Evolutionary conservation across 2,888 invertebrate species (phyloP).

Genomic region (Hirtodrosophila histrioides): DNA sequence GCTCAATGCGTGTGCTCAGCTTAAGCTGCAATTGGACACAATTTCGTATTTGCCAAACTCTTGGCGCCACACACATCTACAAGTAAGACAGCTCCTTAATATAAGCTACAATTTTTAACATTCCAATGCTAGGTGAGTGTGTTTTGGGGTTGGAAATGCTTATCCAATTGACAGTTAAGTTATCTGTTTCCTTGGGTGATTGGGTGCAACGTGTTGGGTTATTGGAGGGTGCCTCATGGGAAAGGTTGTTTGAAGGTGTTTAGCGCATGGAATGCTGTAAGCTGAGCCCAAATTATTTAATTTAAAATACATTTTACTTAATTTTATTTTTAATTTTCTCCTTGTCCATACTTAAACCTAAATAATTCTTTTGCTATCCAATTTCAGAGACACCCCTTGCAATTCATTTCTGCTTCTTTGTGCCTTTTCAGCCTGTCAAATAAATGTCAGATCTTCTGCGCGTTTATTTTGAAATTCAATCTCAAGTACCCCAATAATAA

Average conservation of each 20-base stretch:
- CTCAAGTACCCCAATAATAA: constrained; percentile 33
- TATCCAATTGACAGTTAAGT: constrained; percentile 46
- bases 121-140: constrained; percentile 10
- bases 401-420: not conserved
- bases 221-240: not conserved
- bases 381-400: constrained; percentile 10
- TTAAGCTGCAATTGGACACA: constrained; percentile 45
- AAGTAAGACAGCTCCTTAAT: constrained; percentile 50
- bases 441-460: constrained; percentile 58
- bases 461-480: constrained; percentile 56
- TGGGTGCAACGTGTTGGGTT: constrained; percentile 26
- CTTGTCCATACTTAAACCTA: not conserved
- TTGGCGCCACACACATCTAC: constrained; percentile 30
- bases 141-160: constrained; percentile 23
- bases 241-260: constrained; percentile 22
- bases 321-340: not conserved
- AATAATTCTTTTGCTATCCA: constrained; percentile 7
- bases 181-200: constrained; percentile 17
- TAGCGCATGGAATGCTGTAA: not conserved
- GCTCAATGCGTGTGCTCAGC: constrained; percentile 51
- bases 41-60: constrained; percentile 64
- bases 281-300: not conserved
- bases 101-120: constrained; percentile 41
- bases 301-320: not conserved
- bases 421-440: constrained; percentile 53